Percentiles rank a stretch among this genome's conserved stretches.
Conservation (phyloP, 35 echinoderm and acorn worm genomes). For the Amphiura filiformis region DNA sequence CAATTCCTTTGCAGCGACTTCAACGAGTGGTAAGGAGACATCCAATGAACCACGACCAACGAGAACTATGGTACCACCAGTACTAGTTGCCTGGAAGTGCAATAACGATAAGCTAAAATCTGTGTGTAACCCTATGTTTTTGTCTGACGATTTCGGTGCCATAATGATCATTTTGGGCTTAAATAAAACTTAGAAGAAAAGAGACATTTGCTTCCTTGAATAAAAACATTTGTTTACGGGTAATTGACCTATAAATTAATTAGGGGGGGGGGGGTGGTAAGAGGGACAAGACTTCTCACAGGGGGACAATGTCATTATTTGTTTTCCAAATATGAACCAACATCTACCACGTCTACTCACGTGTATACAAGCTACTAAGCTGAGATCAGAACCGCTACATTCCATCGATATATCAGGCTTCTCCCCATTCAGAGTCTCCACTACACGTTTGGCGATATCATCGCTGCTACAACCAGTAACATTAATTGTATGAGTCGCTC, state of each 20-base stretch:
- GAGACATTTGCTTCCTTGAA: too few species aligned
- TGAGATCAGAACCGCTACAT: slow-evolving; percentile 62
- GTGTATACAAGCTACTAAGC: slow-evolving; percentile 30
- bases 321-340: too few species aligned
- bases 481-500: slow-evolving; percentile 44
- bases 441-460: slow-evolving; percentile 34
- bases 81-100: slow-evolving; percentile 30
- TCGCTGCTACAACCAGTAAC: slow-evolving; percentile 25
- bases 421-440: slow-evolving; percentile 6
- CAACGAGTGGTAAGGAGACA: slow-evolving; percentile 26
- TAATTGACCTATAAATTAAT: too few species aligned
- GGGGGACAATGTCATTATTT: too few species aligned
- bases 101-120: neutral
- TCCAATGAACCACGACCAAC: slow-evolving; percentile 60
- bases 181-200: too few species aligned
- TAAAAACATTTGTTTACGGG: too few species aligned
- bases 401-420: slow-evolving; percentile 61
- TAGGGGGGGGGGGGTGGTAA: too few species aligned
- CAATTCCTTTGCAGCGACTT: slow-evolving; percentile 41
- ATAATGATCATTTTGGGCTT: too few species aligned
- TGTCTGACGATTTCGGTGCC: too few species aligned
- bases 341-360: slow-evolving; percentile 33
- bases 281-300: too few species aligned
- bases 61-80: slow-evolving; percentile 37
- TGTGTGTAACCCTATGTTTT: neutral